Evolutionary conservation across 2,113 vertebrate species (phyloP), one percentile per base, ranked within the genome.

Genomic region (Vicugna pacos): DNA sequence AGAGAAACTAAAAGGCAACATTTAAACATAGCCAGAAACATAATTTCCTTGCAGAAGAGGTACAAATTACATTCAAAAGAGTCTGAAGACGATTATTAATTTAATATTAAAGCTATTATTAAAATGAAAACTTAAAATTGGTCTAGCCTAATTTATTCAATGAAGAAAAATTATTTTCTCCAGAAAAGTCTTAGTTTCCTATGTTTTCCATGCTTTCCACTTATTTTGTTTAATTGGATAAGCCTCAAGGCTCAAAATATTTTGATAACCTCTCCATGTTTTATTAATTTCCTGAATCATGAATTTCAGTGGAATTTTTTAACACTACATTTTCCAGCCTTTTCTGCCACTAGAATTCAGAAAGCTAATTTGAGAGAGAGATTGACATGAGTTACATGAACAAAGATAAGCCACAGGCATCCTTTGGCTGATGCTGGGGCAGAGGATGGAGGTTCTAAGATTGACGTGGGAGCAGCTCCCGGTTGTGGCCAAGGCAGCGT

Each of bases 41-140:
- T 48, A 83, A 38, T 91, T 91, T 87, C 48, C 70, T 92, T 76
- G 89, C 46, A 87, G 17, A 86, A 80, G 69, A 94, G 28, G 17
- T 54, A 38, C 87, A 93, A 94, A 89, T 94, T 17, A 70, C 32
- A 91, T 88, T 96, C 22, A 56, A 58, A 64, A 91, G 46, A 62
- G 38, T 67, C 26, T 28, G 16, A 26, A 94, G 91, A 73, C 20
- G 32, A 70, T 91, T 8, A 54, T 38, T 91, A 93, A 81, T 30
- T 79, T 83, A 81, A 42, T 42, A 42, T 42, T 81, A 67, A 79
- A 79, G 17, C n/a, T 14, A 50, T 56, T 83, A 93, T 92, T 83
- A 69, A 94, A 88, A 79, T 42, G 46, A 81, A 93, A 88, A 88
- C 19, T 89, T 80, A n/a, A 70, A 92, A 86, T 85, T 35, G 26